These are phyloP conservation scores for Drosophila miranda DNA, from an alignment of 1,140 invertebrate species.

Conservation along the genomic window DNA sequence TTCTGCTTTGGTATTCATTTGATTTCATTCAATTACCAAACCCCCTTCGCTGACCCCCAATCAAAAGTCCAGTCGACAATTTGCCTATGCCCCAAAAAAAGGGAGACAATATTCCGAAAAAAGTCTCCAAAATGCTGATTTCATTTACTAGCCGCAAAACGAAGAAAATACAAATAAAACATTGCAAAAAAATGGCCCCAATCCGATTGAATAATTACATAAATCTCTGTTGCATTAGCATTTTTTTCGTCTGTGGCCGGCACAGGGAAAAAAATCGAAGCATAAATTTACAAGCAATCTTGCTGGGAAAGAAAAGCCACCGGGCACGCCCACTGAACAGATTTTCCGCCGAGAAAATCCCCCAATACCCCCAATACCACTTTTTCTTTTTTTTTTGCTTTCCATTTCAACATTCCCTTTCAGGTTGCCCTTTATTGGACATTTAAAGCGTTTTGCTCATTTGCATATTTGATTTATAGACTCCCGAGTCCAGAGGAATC, in stretches of 20 bases:
- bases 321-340: constrained; percentile 41
- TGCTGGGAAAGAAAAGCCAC: constrained; percentile 32
- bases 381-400: neutral
- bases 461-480: constrained; percentile 80
- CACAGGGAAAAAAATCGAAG: constrained; percentile 61
- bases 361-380: neutral
- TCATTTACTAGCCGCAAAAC: constrained; percentile 46
- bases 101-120: constrained; percentile 9
- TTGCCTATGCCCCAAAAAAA: constrained; percentile 20
- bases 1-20: neutral
- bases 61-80: constrained; percentile 19
- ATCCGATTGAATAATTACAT: constrained; percentile 79
- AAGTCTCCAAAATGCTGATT: constrained; percentile 59
- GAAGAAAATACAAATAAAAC: constrained; percentile 27
- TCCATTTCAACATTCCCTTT: constrained; percentile 34
- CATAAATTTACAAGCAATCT: constrained; percentile 78
- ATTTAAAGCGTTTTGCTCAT: constrained; percentile 78
- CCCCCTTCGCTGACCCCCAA: neutral
- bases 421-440: constrained; percentile 68
- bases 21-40: constrained; percentile 24
- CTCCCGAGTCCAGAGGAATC: constrained; percentile 49
- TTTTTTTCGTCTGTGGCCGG: constrained; percentile 31
- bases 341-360: constrained; percentile 26
- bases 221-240: constrained; percentile 74
- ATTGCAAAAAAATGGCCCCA: constrained; percentile 45